phyloP scores from a whole-genome alignment of 2,113 vertebrate genomes.

The Oxyruncus cristatus region DNA sequence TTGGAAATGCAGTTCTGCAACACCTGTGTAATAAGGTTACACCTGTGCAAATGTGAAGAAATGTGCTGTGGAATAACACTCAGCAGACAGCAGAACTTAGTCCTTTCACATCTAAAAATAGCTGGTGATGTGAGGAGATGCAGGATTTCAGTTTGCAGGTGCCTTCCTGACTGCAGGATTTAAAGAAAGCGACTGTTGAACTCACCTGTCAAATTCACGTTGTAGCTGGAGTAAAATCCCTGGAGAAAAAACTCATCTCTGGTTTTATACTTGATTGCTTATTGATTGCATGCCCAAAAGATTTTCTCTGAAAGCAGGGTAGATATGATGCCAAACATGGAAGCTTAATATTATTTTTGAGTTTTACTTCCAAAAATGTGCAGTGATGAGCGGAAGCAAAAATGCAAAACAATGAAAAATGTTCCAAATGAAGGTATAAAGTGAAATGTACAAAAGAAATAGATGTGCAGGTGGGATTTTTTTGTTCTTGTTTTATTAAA shows the following conservation, averaged over 20 bases:
- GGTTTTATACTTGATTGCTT: background rate
- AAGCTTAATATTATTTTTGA: background rate
- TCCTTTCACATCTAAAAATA: slow-evolving; percentile 37
- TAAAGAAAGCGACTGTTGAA: background rate
- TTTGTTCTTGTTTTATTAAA: background rate
- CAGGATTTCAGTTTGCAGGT: background rate
- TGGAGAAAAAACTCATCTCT: background rate
- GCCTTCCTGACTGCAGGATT: background rate
- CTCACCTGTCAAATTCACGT: background rate
- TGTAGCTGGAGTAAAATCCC: background rate
- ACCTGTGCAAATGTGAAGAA: slow-evolving; percentile 39
- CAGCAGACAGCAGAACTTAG: slow-evolving; percentile 6
- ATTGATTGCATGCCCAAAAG: background rate
- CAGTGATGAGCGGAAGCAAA: background rate
- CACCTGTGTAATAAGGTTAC: slow-evolving; percentile 46
- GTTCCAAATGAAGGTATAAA: background rate
- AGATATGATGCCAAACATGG: background rate
- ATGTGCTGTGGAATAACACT: background rate
- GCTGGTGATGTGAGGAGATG: background rate
- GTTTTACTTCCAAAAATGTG: background rate
- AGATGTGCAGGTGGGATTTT: background rate
- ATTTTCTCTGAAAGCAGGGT: background rate
- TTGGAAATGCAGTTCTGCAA: background rate
- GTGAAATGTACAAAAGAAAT: background rate
- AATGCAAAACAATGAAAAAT: background rate